Evolutionary conservation across 2,888 invertebrate species (phyloP), one percentile per base, ranked within the genome.

Genomic region (Tholera decimalis): DNA sequence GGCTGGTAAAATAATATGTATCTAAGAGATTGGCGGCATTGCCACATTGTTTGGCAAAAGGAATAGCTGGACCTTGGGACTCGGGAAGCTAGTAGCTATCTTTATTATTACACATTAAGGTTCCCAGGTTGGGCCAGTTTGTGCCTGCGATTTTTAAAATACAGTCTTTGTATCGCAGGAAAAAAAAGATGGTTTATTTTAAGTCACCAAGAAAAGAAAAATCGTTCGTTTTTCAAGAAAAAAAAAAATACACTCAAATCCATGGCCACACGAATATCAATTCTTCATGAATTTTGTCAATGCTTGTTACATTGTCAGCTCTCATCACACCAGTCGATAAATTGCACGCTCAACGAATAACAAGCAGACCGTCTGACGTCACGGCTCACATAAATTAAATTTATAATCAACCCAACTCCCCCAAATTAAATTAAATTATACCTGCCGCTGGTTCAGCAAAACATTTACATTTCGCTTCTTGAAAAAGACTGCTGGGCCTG

Each of bases 341-440:
- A 90, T 89, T 85, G 89, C 88, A 89, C 89, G 90, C 88, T 81
- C 78, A 67, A 81, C 85, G 93, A 93, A 93, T 93, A 93, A 88
- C 90, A 93, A 93, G 89, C 88, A 89, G 88, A 78, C 84, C 66
- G 61, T 64, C 75, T 88, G 86, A 89, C 88, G 90, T 90, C 92
- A 91, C 85, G 88, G 88, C 88, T 87, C 88, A 91, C 91, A 93
- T 92, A 92, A 94, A 93, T 94, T 93, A 91, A 94, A 93, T 94
- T 93, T 92, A 93, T 93, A 94, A 93, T 93, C 92, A 93, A 92
- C 91, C 88, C 87, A 81, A 84, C 91, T 88, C 87, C 88, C 90
- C 89, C 86, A 89, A 91, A 92, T 90, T 85, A 92, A 93, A 93
- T 93, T 91, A 91, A 94, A 94, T 94, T 93, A 92, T 90, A 92